phyloP scores from a whole-genome alignment of 2,888 invertebrate genomes.

The Heteromyza rotundicornis region DNA sequence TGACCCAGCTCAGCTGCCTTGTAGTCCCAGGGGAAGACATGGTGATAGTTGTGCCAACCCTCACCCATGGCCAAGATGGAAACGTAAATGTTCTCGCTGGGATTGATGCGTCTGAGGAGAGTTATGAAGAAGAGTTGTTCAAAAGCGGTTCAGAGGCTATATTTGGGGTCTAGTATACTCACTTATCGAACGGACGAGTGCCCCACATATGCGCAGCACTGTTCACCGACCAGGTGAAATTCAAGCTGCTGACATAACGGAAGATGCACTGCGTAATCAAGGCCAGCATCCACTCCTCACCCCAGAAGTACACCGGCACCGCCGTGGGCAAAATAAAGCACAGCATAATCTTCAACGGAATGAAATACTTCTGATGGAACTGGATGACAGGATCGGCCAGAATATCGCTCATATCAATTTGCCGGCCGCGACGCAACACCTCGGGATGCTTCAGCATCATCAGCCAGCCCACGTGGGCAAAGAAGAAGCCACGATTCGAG shows the following conservation, averaged over 20 bases:
- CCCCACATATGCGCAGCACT: constrained; percentile 85
- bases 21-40: constrained; percentile 93
- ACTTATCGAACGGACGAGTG: constrained; percentile 76
- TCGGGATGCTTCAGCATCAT: constrained; percentile 89
- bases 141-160: too few relatives aligned
- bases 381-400: constrained; percentile 75
- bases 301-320: constrained; percentile 74
- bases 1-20: constrained; percentile 85
- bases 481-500: constrained; percentile 84
- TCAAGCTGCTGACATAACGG: constrained; percentile 76
- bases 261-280: constrained; percentile 71
- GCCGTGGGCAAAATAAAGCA: constrained; percentile 78
- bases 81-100: constrained; percentile 78
- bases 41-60: constrained; percentile 95
- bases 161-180: constrained; percentile 43
- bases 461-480: constrained; percentile 92
- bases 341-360: constrained; percentile 68
- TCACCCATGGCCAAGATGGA: constrained; percentile 79
- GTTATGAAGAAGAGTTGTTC: too few relatives aligned
- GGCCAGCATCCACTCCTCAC: constrained; percentile 71
- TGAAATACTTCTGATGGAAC: constrained; percentile 80
- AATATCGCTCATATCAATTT: constrained; percentile 85
- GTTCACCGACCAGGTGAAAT: constrained; percentile 90
- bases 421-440: constrained; percentile 76
- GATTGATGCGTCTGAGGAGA: constrained; percentile 73